Percentiles rank a stretch among this genome's conserved stretches.
These are phyloP conservation scores for Peucedramus taeniatus DNA, from an alignment of 2,113 vertebrate species.

Conservation along the genomic window DNA sequence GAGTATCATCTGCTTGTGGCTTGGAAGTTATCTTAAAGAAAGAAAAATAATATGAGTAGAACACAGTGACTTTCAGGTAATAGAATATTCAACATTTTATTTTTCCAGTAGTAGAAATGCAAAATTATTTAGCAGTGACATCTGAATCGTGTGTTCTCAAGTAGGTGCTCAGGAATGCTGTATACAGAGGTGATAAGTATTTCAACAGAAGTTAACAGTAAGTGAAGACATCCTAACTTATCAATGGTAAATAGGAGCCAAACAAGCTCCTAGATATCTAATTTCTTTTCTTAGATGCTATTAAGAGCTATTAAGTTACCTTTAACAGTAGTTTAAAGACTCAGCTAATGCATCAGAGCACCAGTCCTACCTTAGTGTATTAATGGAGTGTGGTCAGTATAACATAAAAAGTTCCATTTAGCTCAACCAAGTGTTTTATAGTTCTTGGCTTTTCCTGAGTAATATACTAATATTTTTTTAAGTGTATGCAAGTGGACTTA, in stretches of 20 bases:
- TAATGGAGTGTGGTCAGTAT: not conserved
- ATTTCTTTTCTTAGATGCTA: not conserved
- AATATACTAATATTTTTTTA: not conserved
- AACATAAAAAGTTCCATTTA: not conserved
- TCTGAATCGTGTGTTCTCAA: not conserved
- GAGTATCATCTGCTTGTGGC: conserved; percentile 74
- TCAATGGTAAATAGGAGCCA: not conserved
- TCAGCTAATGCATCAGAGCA: not conserved
- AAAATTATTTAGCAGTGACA: not conserved
- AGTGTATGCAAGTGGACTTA: conserved; percentile 50
- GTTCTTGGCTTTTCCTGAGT: not conserved
- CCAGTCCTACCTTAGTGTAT: not conserved
- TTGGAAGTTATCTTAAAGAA: conserved; percentile 82
- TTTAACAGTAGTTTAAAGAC: not conserved
- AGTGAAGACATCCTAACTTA: not conserved
- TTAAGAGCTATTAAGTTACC: not conserved
- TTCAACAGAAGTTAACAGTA: not conserved
- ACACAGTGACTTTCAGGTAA: not conserved
- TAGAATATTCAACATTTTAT: not conserved
- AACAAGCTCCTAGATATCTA: not conserved
- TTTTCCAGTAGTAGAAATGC: not conserved
- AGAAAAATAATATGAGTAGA: not conserved
- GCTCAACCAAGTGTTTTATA: not conserved
- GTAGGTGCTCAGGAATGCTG: not conserved
- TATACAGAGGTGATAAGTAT: not conserved